phyloP scores from a whole-genome alignment of 2,888 invertebrate genomes.

The Drosophila barbarae region DNA sequence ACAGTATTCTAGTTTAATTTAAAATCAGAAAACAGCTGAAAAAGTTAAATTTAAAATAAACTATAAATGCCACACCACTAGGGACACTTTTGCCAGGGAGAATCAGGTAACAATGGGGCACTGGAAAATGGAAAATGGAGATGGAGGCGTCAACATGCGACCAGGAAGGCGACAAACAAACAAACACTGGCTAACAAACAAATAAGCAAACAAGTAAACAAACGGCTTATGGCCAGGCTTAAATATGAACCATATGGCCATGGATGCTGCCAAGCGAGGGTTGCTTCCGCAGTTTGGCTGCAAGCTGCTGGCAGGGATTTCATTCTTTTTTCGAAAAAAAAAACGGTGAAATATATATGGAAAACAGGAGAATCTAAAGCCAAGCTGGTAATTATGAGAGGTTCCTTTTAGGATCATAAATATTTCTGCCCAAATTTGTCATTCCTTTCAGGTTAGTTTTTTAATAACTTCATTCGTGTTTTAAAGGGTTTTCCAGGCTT shows the following conservation, averaged over 20 bases:
- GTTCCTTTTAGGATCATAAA: neutral
- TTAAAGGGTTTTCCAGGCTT: neutral
- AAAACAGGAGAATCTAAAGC: neutral
- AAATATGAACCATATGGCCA: conserved; percentile 16
- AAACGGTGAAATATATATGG: conserved; percentile 46
- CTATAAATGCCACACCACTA: neutral
- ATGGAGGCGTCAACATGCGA: neutral
- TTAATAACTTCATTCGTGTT: too few relatives aligned
- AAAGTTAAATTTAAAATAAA: neutral
- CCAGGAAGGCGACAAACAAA: conserved; percentile 15
- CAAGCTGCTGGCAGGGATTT: neutral
- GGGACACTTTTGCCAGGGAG: neutral
- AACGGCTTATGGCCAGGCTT: conserved; percentile 31
- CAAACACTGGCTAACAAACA: conserved; percentile 3
- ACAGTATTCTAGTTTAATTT: neutral
- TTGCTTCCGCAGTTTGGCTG: neutral
- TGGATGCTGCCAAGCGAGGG: conserved; percentile 2
- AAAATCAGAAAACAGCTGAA: neutral
- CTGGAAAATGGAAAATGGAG: neutral
- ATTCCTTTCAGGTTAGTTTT: neutral
- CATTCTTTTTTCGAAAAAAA: conserved; percentile 38
- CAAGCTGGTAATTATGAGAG: neutral
- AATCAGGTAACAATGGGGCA: neutral
- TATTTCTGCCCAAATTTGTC: neutral
- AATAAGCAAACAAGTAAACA: conserved; percentile 17